Base-by-base conservation (phyloP, 2,113 vertebrate genomes). In the Cololabis saira region DNA sequence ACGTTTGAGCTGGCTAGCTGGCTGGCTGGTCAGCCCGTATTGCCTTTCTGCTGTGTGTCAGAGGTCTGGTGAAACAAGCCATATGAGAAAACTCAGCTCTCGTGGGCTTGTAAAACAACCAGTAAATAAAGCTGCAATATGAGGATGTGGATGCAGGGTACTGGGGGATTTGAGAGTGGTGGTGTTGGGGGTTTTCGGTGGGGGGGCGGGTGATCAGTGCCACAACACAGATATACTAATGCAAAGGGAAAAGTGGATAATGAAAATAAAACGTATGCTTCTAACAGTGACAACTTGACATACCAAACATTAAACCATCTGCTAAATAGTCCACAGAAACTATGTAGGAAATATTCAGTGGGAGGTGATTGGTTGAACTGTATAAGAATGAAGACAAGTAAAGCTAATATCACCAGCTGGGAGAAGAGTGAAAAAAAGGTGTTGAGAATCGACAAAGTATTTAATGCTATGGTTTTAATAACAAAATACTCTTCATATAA, bases 121-220 rank as follows among this genome's bases (percentile, higher is more conserved):
- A 62, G 67, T 63, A 72, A 75, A 79, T 80, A 82, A 60, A 75
- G 53, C 77, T 65, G 69, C 85, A 82, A 80, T 81, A 54, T 75
- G 80, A 82, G 78, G 76, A 77, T 43, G 59, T 65, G 76, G 73
- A 82, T 61, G 61, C 64, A 59, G 50, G 67, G 54, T 82, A 82
- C 27, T 63, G 42, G 56, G 65, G 79, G 76, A 75, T 73, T 71
- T 83, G 52, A 70, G 78, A 82, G 69, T n/a, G 37, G 70, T 11
- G 33, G 33, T 24, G 37, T 19, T 24, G 49, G 17, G 40, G 44
- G 19, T 27, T 44, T n/a, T n/a, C n/a, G n/a, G 50, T 44, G 37
- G 59, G 48, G 59, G 73, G 53, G 60, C 57, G 64, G 62, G 33
- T 64, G 67, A 74, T 63, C 75, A 27, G 63, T 77, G 85, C 79